These are phyloP conservation scores for Unio delphinus DNA, from an alignment of 2,888 invertebrate species.

Conservation along the genomic window DNA sequence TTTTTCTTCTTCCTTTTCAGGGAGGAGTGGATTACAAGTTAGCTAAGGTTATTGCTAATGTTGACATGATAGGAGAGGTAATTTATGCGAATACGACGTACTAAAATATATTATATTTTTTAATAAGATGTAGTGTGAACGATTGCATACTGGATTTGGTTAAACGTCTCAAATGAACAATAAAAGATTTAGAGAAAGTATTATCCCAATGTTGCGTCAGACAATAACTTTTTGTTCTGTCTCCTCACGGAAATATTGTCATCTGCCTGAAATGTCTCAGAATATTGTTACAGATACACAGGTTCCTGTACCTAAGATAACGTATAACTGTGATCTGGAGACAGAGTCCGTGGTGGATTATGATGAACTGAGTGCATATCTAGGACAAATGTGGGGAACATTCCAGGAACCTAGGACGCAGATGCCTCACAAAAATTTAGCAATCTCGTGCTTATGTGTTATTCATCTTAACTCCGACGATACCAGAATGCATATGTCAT, in stretches of 20 bases:
- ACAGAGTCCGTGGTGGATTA: slow-evolving; percentile 23
- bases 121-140: too few species aligned
- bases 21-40: too few species aligned
- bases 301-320: not conserved
- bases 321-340: too few species aligned
- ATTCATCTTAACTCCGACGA: slow-evolving; percentile 50
- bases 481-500: slow-evolving; percentile 44
- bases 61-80: too few species aligned
- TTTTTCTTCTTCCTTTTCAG: too few species aligned
- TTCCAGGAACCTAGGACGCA: slow-evolving; percentile 13
- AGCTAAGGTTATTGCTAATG: too few species aligned
- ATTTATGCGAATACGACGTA: too few species aligned
- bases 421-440: slow-evolving; percentile 23
- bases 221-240: not conserved
- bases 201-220: slow-evolving; percentile 17
- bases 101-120: too few species aligned
- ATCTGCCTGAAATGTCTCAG: slow-evolving; percentile 78
- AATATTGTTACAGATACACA: slow-evolving; percentile 93
- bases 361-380: slow-evolving; percentile 5
- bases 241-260: slow-evolving; percentile 17
- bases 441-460: slow-evolving; percentile 19
- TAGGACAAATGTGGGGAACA: slow-evolving; percentile 12
- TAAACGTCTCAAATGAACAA: slow-evolving; percentile 20
- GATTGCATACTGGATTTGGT: too few species aligned
- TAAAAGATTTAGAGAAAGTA: slow-evolving; percentile 39